phyloP scores from a whole-genome alignment of 2,113 vertebrate species.

The Platanista minor region DNA sequence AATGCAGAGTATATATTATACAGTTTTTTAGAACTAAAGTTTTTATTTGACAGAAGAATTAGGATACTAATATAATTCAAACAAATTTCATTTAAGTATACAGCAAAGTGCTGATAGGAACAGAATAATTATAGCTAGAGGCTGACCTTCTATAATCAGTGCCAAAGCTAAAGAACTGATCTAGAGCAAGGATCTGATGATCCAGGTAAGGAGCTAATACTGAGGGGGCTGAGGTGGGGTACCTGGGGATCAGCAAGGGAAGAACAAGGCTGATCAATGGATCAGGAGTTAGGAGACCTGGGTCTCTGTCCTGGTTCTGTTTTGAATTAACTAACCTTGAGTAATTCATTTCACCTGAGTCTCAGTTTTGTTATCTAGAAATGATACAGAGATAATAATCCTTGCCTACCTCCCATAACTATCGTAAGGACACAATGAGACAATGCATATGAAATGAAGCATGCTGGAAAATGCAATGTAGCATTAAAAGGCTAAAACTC shows the following conservation, averaged over 20 bases:
- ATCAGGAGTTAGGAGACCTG: background rate
- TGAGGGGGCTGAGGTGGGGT: too few relatives aligned
- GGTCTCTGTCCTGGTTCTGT: background rate
- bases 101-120: background rate
- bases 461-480: background rate
- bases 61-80: background rate
- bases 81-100: background rate
- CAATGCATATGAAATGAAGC: background rate
- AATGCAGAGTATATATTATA: background rate
- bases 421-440: background rate
- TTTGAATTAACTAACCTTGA: background rate
- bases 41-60: background rate
- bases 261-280: background rate
- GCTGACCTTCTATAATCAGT: background rate
- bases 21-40: background rate
- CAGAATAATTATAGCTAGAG: background rate
- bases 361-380: background rate
- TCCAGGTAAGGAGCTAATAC: background rate
- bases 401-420: background rate
- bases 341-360: background rate
- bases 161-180: background rate
- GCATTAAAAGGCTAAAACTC: background rate
- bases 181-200: background rate
- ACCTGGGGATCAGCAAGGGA: background rate
- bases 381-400: background rate